These are phyloP conservation scores for Arremon aurantiirostris DNA, from an alignment of 2,797 vertebrate genomes.

Conservation along the genomic window DNA sequence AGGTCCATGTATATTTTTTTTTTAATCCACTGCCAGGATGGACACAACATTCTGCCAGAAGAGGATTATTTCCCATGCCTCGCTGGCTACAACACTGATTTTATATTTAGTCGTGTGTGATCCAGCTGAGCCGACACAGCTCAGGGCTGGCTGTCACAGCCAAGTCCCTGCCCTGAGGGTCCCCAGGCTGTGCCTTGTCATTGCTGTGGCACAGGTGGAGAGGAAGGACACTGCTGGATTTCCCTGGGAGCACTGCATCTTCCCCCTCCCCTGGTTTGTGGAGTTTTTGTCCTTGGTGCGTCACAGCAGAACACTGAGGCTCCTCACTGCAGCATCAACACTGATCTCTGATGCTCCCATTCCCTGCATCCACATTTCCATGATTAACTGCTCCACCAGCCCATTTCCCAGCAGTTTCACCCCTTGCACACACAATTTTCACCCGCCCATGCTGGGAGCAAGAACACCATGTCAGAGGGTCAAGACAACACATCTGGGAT, in stretches of 20 bases:
- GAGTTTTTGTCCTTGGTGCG: fast-evolving
- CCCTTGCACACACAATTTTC: background rate
- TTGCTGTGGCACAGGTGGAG: background rate
- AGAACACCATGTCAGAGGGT: background rate
- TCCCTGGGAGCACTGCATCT: background rate
- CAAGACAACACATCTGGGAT: background rate
- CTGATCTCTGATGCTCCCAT: background rate
- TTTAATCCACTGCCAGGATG: background rate
- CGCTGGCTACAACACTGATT: background rate
- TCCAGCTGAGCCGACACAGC: background rate
- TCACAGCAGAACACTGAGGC: background rate
- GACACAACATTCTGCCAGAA: conserved; percentile 1
- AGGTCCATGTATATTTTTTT: background rate
- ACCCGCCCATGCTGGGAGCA: fast-evolving
- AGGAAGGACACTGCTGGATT: background rate
- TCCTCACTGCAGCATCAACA: background rate
- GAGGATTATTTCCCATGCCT: conserved; percentile 25
- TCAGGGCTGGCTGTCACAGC: background rate
- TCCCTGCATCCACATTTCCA: background rate
- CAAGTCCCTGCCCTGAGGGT: background rate
- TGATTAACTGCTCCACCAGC: background rate
- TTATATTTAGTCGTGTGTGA: background rate
- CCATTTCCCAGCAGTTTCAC: too few relatives aligned
- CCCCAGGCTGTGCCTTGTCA: background rate
- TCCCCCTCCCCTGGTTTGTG: background rate